Conservation (phyloP, 2,888 invertebrate genomes). For the Rhaphigaster nebulosa region DNA sequence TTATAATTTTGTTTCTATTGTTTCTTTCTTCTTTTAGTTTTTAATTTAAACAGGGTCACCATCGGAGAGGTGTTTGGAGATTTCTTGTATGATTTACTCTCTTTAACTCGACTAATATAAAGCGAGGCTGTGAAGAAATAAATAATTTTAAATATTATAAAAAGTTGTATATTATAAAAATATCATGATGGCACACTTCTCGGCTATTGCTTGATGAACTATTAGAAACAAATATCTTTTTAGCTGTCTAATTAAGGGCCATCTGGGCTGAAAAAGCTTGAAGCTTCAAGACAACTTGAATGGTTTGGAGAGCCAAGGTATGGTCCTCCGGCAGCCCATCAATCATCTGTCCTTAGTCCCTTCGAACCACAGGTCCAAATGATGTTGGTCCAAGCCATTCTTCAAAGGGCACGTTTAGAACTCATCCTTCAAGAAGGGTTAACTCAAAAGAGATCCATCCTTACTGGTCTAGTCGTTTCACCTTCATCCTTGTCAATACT, state of each 20-base stretch:
- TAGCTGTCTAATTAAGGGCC: background rate
- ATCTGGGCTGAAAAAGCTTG: background rate
- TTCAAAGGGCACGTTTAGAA: conserved; percentile 3
- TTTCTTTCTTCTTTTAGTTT: too few relatives aligned
- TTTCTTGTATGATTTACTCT: too few relatives aligned
- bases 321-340: background rate
- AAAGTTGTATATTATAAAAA: too few relatives aligned
- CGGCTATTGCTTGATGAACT: background rate
- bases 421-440: background rate
- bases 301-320: background rate
- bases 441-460: background rate
- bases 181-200: too few relatives aligned
- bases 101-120: too few relatives aligned
- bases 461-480: background rate
- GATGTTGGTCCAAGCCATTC: background rate
- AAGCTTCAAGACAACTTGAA: background rate
- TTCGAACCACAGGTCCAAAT: background rate
- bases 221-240: background rate
- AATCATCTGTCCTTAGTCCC: background rate
- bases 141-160: too few relatives aligned
- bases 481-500: background rate
- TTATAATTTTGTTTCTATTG: too few relatives aligned
- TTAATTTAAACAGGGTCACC: too few relatives aligned
- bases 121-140: too few relatives aligned
- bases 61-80: too few relatives aligned